Conservation (phyloP, 2,797 vertebrate genomes). For the Thalassophryne amazonica region DNA sequence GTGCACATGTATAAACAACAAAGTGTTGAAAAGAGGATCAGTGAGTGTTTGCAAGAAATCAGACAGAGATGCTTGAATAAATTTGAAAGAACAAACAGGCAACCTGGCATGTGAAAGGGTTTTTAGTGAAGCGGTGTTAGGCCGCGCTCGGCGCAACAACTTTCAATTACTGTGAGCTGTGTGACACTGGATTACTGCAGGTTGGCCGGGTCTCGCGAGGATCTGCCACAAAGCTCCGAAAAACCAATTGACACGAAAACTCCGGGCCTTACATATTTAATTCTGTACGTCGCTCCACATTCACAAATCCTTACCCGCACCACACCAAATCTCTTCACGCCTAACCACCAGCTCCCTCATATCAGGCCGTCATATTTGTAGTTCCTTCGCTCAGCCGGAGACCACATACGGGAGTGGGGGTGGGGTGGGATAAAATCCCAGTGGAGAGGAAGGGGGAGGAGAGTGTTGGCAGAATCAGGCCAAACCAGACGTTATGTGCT, state of each 20-base stretch:
- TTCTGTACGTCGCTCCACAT: not conserved
- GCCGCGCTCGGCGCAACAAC: too few species aligned
- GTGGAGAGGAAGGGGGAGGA: conserved; percentile 21
- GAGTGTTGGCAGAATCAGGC: conserved; percentile 69
- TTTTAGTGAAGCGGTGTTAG: conserved; percentile 35
- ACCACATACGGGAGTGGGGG: conserved; percentile 36
- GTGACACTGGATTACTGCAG: conserved; percentile 12
- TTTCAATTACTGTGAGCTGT: conserved; percentile 8
- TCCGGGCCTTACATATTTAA: conserved; percentile 9
- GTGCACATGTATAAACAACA: conserved; percentile 12
- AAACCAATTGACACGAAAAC: conserved; percentile 14
- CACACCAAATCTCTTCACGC: conserved; percentile 49
- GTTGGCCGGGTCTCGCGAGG: conserved; percentile 27
- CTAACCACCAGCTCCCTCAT: conserved; percentile 13
- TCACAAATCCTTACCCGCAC: conserved; percentile 20
- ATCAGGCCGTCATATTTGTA: conserved; percentile 60
- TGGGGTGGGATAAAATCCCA: conserved; percentile 37
- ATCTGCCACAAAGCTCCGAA: conserved; percentile 20
- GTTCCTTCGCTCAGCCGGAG: conserved; percentile 48
- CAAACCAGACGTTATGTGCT: conserved; percentile 73
- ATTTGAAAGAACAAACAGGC: conserved; percentile 20
- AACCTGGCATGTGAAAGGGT: conserved; percentile 20
- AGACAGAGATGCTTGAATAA: conserved; percentile 24
- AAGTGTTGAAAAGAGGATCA: conserved; percentile 37
- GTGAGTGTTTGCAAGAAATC: conserved; percentile 22